These are phyloP conservation scores for Rhinolophus ferrumequinum DNA, from an alignment of 2,113 vertebrate genomes.

Conservation along the genomic window DNA sequence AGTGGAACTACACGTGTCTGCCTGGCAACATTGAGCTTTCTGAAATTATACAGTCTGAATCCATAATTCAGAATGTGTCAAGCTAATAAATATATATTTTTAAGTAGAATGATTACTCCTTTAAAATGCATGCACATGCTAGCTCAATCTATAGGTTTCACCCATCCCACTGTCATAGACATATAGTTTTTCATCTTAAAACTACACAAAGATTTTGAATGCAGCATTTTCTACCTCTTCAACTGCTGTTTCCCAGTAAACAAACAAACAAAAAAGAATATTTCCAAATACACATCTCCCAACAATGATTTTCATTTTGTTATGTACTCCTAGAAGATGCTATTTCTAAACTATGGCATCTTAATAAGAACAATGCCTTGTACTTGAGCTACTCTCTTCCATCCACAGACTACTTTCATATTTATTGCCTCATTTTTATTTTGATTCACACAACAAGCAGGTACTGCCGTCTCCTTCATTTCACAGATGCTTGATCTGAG, in stretches of 20 bases:
- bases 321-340: neutral
- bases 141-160: constrained; percentile 57
- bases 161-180: constrained; percentile 52
- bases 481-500: constrained; percentile 12
- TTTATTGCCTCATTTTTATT: constrained; percentile 47
- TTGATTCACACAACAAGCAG: constrained; percentile 3
- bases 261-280: neutral
- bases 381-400: neutral
- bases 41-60: constrained; percentile 65
- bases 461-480: neutral
- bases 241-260: neutral
- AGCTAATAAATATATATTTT: constrained; percentile 72
- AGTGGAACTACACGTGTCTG: constrained; percentile 63
- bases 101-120: constrained; percentile 66
- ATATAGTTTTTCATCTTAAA: constrained; percentile 68
- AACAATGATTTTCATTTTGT: neutral
- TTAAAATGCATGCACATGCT: constrained; percentile 25
- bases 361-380: neutral
- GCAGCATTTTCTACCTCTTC: neutral
- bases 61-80: constrained; percentile 69
- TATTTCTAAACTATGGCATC: neutral
- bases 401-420: neutral
- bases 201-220: neutral
- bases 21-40: constrained; percentile 74
- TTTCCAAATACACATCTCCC: neutral